A percentile compares a stretch with the other conserved stretches of the same genome.
phyloP scores from a whole-genome alignment of 2,888 invertebrate species.

The Chalcosyrphus nemorum region DNA sequence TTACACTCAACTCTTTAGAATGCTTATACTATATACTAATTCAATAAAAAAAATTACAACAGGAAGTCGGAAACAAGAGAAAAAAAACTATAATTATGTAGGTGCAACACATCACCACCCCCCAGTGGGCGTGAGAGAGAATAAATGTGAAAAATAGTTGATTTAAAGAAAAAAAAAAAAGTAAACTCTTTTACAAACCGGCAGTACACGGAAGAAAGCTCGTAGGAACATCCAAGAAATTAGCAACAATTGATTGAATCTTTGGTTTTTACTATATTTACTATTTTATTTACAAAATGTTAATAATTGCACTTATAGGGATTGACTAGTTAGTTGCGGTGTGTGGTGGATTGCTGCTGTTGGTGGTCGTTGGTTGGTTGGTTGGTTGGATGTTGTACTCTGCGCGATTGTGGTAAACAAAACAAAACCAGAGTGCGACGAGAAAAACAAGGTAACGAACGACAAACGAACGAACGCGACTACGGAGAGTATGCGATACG shows the following conservation, averaged over 20 bases:
- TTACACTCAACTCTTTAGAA: constrained; percentile 14
- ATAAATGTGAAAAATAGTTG: constrained; percentile 11
- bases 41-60: constrained; percentile 4
- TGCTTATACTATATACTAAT: constrained; percentile 17
- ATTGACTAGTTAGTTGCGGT: constrained; percentile 61
- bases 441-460: background rate
- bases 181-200: constrained; percentile 81
- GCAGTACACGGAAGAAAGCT: constrained; percentile 80
- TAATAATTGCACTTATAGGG: constrained; percentile 69
- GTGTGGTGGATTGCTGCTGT: background rate
- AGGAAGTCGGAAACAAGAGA: background rate
- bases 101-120: constrained; percentile 7
- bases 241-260: constrained; percentile 31
- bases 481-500: constrained; percentile 4
- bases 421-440: constrained; percentile 25
- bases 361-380: too few species aligned
- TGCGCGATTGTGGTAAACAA: constrained; percentile 55
- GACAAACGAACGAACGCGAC: constrained; percentile 26
- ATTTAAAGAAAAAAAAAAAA: background rate
- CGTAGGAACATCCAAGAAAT: constrained; percentile 81
- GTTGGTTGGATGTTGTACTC: constrained; percentile 23
- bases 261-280: constrained; percentile 1
- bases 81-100: background rate
- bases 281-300: constrained; percentile 29
- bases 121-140: background rate